Evolutionary conservation across 1,140 invertebrate species (phyloP).

Genomic region (Solenopsis invicta): DNA sequence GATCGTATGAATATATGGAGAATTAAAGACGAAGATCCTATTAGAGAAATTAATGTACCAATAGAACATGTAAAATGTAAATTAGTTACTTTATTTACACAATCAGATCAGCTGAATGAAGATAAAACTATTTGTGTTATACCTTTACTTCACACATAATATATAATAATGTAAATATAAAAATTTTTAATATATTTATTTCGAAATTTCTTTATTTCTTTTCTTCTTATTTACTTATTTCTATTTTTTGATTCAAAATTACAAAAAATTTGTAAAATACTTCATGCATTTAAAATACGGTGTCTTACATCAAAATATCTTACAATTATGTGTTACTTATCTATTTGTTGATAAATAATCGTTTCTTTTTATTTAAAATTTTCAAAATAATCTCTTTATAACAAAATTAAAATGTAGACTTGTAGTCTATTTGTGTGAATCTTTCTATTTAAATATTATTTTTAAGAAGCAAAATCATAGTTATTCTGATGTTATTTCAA

Average conservation of each 20-base stretch:
- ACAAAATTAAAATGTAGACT: too few species aligned
- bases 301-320: too few species aligned
- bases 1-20: neutral
- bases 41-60: neutral
- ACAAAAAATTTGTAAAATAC: too few species aligned
- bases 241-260: neutral
- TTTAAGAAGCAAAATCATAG: too few species aligned
- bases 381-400: too few species aligned
- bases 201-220: neutral
- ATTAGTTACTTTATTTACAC: neutral
- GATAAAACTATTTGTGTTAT: neutral
- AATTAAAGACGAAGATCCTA: neutral
- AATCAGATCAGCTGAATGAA: neutral
- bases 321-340: too few species aligned
- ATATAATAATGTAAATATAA: neutral
- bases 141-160: neutral
- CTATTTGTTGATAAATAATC: too few species aligned
- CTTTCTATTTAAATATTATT: too few species aligned
- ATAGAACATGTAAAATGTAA: slow-evolving; percentile 8
- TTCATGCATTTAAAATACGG: too few species aligned
- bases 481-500: too few species aligned
- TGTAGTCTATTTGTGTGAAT: too few species aligned
- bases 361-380: too few species aligned
- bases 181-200: neutral
- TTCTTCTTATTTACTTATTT: neutral